These are phyloP conservation scores for Heterochromis multidens DNA, from an alignment of 2,113 vertebrate genomes.

Conservation along the genomic window DNA sequence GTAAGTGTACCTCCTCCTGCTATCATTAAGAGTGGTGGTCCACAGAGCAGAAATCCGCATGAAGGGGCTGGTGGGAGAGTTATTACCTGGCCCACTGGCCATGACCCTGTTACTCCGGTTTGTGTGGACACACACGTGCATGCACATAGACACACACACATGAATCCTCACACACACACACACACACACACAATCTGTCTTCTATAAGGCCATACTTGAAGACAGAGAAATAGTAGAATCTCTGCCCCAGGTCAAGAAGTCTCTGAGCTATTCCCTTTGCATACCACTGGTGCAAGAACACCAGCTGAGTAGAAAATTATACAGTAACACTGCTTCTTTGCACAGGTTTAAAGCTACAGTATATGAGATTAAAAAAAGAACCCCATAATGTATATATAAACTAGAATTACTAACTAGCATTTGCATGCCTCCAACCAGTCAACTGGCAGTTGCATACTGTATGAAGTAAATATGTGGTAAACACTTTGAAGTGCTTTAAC, in stretches of 20 bases:
- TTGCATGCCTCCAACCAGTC: background rate
- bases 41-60: conserved; percentile 57
- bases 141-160: conserved; percentile 1
- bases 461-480: background rate
- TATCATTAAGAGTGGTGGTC: conserved; percentile 62
- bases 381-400: background rate
- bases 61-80: conserved; percentile 69
- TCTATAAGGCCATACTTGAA: background rate
- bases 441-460: too few species aligned
- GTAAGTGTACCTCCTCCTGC: background rate
- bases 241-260: conserved; percentile 19
- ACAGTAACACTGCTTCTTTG: conserved; percentile 8
- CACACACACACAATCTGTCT: background rate
- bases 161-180: background rate
- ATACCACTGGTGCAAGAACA: conserved; percentile 5
- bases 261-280: background rate
- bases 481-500: background rate
- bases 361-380: background rate
- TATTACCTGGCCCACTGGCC: conserved; percentile 91
- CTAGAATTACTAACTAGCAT: background rate
- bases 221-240: conserved; percentile 18
- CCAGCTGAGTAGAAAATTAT: conserved; percentile 48
- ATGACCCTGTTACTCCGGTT: conserved; percentile 83
- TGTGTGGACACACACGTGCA: conserved; percentile 54
- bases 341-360: background rate